phyloP scores from a whole-genome alignment of 1,140 invertebrate species.

The Papilio dardanus region DNA sequence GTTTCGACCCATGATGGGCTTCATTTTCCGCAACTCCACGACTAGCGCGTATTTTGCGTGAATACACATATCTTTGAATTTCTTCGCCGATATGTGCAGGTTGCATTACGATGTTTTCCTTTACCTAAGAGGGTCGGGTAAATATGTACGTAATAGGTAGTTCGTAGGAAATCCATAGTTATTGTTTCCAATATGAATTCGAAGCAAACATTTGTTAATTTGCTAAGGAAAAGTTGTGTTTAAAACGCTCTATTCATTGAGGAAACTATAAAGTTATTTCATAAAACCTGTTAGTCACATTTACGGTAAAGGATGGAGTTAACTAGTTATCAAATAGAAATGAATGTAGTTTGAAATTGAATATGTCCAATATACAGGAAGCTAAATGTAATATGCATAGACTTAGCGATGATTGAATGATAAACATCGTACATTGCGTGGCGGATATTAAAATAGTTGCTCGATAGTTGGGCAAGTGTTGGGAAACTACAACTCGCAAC shows the following conservation, averaged over 20 bases:
- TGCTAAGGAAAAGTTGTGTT: not conserved
- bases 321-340: not conserved
- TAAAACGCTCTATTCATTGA: not conserved
- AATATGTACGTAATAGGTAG: no score
- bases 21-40: no score
- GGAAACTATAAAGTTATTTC: not conserved
- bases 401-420: slow-evolving; percentile 15
- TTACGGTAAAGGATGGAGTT: slow-evolving; percentile 12
- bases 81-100: no score
- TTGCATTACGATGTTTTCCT: no score
- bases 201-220: not conserved
- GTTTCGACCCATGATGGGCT: no score
- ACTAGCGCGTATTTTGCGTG: no score
- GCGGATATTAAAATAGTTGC: slow-evolving; percentile 24
- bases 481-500: not conserved
- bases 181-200: not conserved
- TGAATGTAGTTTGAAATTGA: slow-evolving; percentile 22
- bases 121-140: no score
- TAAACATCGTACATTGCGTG: slow-evolving; percentile 28
- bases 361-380: slow-evolving; percentile 20
- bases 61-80: no score
- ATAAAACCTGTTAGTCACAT: slow-evolving; percentile 9
- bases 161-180: no score
- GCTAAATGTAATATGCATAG: not conserved
- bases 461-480: not conserved